A percentile compares a stretch with the other conserved stretches of the same genome.
Conservation (phyloP, 2,888 invertebrate genomes). For the Plutella xylostella region DNA sequence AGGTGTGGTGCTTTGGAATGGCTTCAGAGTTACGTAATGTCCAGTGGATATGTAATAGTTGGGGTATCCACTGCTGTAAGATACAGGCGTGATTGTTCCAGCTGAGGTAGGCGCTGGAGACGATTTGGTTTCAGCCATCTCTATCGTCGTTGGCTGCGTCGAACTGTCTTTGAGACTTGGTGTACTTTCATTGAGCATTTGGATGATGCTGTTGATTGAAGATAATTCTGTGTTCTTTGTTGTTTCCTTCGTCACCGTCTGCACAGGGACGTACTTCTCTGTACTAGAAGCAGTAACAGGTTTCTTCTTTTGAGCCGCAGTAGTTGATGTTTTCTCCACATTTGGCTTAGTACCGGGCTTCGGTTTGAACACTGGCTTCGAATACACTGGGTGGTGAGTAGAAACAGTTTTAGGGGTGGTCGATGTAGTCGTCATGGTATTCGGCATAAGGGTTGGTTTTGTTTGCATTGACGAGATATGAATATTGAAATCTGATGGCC, state of each 20-base stretch:
- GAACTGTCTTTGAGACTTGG: constrained; percentile 47
- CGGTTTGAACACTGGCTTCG: constrained; percentile 69
- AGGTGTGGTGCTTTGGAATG: constrained; percentile 22
- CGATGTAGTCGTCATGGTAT: constrained; percentile 32
- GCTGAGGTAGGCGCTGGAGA: constrained; percentile 29
- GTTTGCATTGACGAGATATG: constrained; percentile 62
- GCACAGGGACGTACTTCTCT: constrained; percentile 68
- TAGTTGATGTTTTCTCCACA: constrained; percentile 35
- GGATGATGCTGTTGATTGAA: constrained; percentile 69
- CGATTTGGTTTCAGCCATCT: constrained; percentile 48
- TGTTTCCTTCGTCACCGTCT: constrained; percentile 65
- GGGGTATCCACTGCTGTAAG: constrained; percentile 42
- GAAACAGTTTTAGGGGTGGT: constrained; percentile 41
- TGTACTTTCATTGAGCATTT: constrained; percentile 71
- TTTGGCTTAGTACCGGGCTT: constrained; percentile 58
- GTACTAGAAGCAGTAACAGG: constrained; percentile 7
- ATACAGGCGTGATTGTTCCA: constrained; percentile 33
- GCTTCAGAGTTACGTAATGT: constrained; percentile 55
- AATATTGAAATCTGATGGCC: constrained; percentile 63
- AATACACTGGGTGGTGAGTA: constrained; percentile 48
- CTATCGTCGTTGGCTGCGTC: constrained; percentile 37
- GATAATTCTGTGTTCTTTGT: constrained; percentile 53
- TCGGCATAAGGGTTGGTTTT: constrained; percentile 46
- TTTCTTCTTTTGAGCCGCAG: background rate
- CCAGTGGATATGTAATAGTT: constrained; percentile 43